Percentiles rank a stretch among this genome's conserved stretches.
phyloP scores from a whole-genome alignment of 2,797 vertebrate species.

The Aulostomus chinensis region DNA sequence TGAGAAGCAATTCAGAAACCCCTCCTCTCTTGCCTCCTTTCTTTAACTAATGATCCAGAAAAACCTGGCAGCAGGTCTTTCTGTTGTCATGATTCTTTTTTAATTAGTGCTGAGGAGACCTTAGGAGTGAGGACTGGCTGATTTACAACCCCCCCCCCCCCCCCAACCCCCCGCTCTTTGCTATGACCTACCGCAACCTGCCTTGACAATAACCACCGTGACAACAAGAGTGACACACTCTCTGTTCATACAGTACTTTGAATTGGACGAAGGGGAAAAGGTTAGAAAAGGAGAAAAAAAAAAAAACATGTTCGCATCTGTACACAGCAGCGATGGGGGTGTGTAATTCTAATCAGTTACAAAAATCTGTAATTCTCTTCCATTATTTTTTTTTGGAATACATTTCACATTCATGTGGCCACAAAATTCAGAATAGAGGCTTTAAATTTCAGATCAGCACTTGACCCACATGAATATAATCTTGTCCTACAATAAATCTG shows the following conservation, averaged over 20 bases:
- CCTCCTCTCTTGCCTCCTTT: conserved; percentile 65
- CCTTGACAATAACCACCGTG: conserved; percentile 35
- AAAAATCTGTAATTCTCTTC: no score
- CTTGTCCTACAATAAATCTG: conserved; percentile 33
- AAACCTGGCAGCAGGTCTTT: conserved; percentile 67
- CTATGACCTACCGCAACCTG: conserved; percentile 43
- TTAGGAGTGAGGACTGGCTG: no score
- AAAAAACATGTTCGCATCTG: no score
- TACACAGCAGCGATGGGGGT: no score
- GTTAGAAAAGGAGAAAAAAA: no score
- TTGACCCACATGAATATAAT: conserved; percentile 40
- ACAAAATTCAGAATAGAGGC: conserved; percentile 9
- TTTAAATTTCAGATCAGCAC: conserved; percentile 36
- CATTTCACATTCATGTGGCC: conserved; percentile 11
- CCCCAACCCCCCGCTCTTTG: no score
- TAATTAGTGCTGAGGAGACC: conserved; percentile 73
- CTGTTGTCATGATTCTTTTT: conserved; percentile 77
- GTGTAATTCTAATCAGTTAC: no score
- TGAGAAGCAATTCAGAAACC: conserved; percentile 66
- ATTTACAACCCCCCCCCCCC: no score
- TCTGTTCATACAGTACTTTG: no score
- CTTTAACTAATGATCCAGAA: conserved; percentile 72
- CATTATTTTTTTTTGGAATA: not conserved
- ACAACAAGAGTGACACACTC: conserved; percentile 33
- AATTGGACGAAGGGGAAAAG: no score